phyloP scores from a whole-genome alignment of 2,888 invertebrate species.

The Copidosoma aretas region DNA sequence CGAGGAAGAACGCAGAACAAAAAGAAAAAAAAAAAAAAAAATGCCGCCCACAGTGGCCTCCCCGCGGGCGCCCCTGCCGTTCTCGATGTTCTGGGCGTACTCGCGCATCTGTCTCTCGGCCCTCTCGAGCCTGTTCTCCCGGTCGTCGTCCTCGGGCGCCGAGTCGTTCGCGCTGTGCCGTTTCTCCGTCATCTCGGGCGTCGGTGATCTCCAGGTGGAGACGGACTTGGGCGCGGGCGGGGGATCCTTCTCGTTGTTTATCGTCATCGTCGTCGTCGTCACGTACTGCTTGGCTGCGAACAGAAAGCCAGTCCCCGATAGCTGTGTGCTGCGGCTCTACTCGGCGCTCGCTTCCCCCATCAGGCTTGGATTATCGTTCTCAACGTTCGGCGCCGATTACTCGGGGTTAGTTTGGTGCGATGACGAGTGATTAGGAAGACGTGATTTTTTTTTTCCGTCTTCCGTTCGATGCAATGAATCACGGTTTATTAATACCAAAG shows the following conservation, averaged over 20 bases:
- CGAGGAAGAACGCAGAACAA: no score
- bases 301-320: slow-evolving; percentile 30
- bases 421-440: no score
- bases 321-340: slow-evolving; percentile 8
- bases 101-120: slow-evolving; percentile 52
- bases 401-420: no score
- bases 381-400: no score
- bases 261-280: slow-evolving; percentile 40
- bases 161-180: slow-evolving; percentile 28
- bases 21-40: no score
- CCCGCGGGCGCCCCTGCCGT: slow-evolving; percentile 40
- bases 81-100: slow-evolving; percentile 54
- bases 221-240: not conserved
- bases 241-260: slow-evolving; percentile 39
- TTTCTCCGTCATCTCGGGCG: slow-evolving; percentile 35
- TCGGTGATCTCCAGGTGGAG: slow-evolving; percentile 25
- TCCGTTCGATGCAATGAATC: no score
- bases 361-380: no score
- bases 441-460: no score
- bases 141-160: slow-evolving; percentile 19
- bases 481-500: no score
- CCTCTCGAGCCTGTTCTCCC: slow-evolving; percentile 40
- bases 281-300: slow-evolving; percentile 40
- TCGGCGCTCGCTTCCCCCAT: not conserved
- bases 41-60: slow-evolving; percentile 10